Base-by-base conservation (phyloP, 2,113 vertebrate genomes). In the Cromileptes altivelis region DNA sequence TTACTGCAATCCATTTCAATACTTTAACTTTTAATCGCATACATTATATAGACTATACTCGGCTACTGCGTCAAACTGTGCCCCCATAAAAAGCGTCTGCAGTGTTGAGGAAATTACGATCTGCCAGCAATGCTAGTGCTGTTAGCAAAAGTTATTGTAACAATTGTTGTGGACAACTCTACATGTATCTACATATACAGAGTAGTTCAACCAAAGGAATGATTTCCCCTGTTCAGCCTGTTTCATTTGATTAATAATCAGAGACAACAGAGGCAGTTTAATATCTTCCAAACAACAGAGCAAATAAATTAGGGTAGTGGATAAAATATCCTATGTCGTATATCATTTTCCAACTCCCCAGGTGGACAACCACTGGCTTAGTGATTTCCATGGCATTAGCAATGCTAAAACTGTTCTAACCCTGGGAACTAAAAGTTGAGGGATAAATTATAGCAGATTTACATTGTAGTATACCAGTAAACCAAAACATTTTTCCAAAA, bases 331-430 rank as follows among this genome's bases (percentile, higher is more conserved):
- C 6, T 1, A 3, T 37, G 1, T 45, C 11, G 10, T 47, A 64
- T 50, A 37, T 70, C 25, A 62, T 47, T n/a, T 69, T 11, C 15
- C 15, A 19, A 12, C 25, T 27, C 14, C 49, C 0, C 1, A 9
- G 15, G 19, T n/a, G 62, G 40, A 82, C 19, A 37, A 57, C 21
- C 57, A n/a, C 19, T 50, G n/a, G 21, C 27, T 27, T n/a, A 23
- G 1, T 45, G 42, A 55, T 33, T 19, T 73, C 10, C 30, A 60
- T 27, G 53, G 53, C n/a, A 58, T 81, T 68, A 74, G 42, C 45
- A 37, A 27, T n/a, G 67, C 78, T 71, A 27, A 49, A 1, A 61
- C 47, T 30, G 33, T 15, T 70, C 25, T 27, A 7, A 40, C 17
- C 18, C 19, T 75, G 75, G 56, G 75, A 78, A 68, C 53, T 58